phyloP scores from a whole-genome alignment of 2,888 invertebrate genomes.

The Carpatolechia fugitivella region DNA sequence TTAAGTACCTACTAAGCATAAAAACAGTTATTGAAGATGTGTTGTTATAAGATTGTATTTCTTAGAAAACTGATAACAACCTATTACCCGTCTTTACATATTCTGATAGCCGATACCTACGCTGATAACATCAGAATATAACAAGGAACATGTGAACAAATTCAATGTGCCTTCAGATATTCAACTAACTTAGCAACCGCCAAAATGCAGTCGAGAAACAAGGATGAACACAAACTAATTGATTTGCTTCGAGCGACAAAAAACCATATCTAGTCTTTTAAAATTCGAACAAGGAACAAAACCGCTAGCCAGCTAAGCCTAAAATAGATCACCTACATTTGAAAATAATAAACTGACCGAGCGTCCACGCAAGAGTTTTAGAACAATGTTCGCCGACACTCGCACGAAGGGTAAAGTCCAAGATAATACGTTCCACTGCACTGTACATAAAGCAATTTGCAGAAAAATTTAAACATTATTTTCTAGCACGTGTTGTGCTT shows the following conservation, averaged over 20 bases:
- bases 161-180: too few species aligned
- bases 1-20: too few species aligned
- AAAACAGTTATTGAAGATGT: too few species aligned
- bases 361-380: conserved; percentile 22
- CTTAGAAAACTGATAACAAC: too few species aligned
- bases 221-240: neutral
- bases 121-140: too few species aligned
- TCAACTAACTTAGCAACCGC: too few species aligned
- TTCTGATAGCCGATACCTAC: too few species aligned
- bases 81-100: too few species aligned
- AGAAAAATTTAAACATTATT: conserved; percentile 41
- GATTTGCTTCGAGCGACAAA: neutral
- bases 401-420: conserved; percentile 43
- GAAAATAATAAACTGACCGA: conserved; percentile 50
- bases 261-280: conserved; percentile 24
- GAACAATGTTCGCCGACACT: conserved; percentile 28
- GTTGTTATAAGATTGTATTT: too few species aligned
- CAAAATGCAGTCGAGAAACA: neutral
- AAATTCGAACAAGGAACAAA: conserved; percentile 42
- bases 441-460: conserved; percentile 45
- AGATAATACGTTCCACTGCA: conserved; percentile 29
- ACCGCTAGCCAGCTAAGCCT: conserved; percentile 43
- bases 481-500: conserved; percentile 56
- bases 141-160: neutral
- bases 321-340: conserved; percentile 66